Percentiles rank a stretch among this genome's conserved stretches.
phyloP scores from a whole-genome alignment of 2,113 vertebrate genomes.

The Laterallus jamaicensis region DNA sequence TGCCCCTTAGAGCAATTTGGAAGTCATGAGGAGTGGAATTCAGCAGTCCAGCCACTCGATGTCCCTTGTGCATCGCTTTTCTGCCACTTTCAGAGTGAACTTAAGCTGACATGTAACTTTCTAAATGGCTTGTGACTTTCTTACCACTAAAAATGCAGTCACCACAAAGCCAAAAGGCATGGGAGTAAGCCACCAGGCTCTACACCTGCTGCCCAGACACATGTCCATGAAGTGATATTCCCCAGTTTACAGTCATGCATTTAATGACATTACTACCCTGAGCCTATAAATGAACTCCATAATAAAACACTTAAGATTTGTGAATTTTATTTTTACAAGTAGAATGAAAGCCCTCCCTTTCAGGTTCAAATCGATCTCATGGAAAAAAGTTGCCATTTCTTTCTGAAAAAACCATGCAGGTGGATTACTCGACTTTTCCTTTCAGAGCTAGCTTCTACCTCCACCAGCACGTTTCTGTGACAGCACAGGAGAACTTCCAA shows the following conservation, averaged over 20 bases:
- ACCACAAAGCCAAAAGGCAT: not conserved
- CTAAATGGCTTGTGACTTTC: not conserved
- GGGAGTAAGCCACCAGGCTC: not conserved
- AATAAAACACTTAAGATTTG: not conserved
- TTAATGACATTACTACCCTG: not conserved
- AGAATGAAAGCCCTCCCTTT: not conserved
- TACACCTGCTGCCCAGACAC: not conserved
- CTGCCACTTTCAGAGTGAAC: not conserved
- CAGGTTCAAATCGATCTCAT: not conserved
- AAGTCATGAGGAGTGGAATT: not conserved
- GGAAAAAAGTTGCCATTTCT: too few relatives aligned
- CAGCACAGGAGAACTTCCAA: not conserved
- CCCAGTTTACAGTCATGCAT: not conserved
- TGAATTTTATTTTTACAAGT: not conserved
- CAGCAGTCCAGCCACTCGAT: not conserved
- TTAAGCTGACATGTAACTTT: not conserved
- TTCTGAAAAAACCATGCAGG: not conserved
- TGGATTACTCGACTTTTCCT: not conserved
- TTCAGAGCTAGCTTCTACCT: not conserved
- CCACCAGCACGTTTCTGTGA: not conserved
- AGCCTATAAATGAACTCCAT: not conserved
- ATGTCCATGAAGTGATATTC: not conserved
- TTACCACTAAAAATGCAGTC: not conserved
- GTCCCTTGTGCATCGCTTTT: not conserved
- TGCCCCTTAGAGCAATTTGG: not conserved